These are phyloP conservation scores for Hemiprocne comata DNA, from an alignment of 2,113 vertebrate genomes.

Conservation along the genomic window DNA sequence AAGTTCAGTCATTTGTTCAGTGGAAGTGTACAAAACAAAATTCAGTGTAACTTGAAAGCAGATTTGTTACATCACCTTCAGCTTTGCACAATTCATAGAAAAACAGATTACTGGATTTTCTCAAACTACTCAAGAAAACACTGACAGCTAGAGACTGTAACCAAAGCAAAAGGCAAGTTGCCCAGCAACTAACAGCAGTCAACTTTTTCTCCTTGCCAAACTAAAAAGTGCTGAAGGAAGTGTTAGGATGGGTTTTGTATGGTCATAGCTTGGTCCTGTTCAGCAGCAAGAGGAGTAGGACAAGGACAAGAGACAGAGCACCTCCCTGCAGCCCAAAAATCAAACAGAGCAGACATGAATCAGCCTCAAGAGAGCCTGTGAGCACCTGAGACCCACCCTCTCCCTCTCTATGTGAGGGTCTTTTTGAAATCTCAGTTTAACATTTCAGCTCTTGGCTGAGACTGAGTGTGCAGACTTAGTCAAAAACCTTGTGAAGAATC, in stretches of 20 bases:
- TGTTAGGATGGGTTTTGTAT: background rate
- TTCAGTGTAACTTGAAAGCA: background rate
- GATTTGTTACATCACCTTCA: background rate
- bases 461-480: background rate
- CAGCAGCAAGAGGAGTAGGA: background rate
- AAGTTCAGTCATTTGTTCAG: background rate
- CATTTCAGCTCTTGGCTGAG: background rate
- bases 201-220: background rate
- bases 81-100: background rate
- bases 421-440: background rate
- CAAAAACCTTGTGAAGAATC: background rate
- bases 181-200: background rate
- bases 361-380: background rate
- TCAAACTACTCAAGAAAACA: background rate
- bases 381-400: background rate
- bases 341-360: background rate
- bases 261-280: background rate
- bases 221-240: background rate
- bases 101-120: conserved; percentile 8
- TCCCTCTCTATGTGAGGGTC: background rate
- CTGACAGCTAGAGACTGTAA: conserved; percentile 16
- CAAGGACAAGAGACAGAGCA: background rate
- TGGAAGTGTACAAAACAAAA: background rate
- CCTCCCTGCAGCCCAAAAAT: background rate
- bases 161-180: conserved; percentile 28